These are phyloP conservation scores for Barnardius zonarius DNA, from an alignment of 2,113 vertebrate genomes.

Conservation along the genomic window DNA sequence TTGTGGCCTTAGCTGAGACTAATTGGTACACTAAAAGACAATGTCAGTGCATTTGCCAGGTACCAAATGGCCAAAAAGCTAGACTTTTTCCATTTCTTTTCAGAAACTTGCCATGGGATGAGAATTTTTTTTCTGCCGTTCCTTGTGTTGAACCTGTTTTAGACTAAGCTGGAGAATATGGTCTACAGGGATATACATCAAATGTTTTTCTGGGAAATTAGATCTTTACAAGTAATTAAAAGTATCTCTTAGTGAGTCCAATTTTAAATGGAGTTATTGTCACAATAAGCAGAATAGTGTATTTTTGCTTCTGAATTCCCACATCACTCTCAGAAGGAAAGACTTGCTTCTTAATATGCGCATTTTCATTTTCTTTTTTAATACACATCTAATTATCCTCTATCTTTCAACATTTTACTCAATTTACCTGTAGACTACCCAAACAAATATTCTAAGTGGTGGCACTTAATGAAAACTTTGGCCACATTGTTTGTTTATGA, in stretches of 20 bases:
- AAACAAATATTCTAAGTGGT: neutral
- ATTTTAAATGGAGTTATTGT: neutral
- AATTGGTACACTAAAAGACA: neutral
- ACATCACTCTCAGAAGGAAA: neutral
- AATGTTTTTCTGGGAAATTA: neutral
- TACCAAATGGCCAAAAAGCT: neutral
- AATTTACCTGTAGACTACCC: neutral
- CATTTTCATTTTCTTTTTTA: too few species aligned
- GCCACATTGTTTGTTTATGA: neutral
- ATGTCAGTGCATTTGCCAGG: neutral
- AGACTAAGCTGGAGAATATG: neutral
- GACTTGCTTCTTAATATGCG: neutral
- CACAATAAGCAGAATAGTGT: neutral
- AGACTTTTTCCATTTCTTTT: neutral
- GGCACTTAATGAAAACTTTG: neutral
- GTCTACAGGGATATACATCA: neutral
- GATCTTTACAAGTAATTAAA: neutral
- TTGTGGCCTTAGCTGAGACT: neutral
- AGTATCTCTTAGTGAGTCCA: neutral
- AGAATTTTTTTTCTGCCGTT: neutral
- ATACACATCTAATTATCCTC: neutral
- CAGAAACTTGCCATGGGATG: neutral
- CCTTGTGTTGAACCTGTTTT: neutral
- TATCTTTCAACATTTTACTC: neutral
- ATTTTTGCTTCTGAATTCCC: neutral